phyloP scores from a whole-genome alignment of 2,113 vertebrate genomes.

The Megatriorchis doriae region DNA sequence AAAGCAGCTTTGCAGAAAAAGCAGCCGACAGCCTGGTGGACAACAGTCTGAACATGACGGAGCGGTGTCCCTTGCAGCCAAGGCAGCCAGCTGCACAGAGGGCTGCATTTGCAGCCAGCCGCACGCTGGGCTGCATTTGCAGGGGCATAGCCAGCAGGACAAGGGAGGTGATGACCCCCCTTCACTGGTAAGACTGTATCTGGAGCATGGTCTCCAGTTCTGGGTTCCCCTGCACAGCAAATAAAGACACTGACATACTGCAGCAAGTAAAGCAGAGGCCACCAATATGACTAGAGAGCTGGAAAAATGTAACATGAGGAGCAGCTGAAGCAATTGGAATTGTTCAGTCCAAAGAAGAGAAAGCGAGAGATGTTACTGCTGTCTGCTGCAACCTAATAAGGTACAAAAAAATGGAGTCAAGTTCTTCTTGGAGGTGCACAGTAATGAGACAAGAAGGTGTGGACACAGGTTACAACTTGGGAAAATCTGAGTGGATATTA shows the following conservation, averaged over 20 bases:
- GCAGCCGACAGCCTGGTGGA: neutral
- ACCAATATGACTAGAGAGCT: neutral
- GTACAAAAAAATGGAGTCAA: neutral
- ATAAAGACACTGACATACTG: neutral
- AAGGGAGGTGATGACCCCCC: neutral
- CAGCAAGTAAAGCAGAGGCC: neutral
- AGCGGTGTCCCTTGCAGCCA: neutral
- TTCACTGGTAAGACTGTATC: neutral
- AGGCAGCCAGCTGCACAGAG: neutral
- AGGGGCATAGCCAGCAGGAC: neutral
- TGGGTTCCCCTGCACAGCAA: neutral
- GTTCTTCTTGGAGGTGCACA: neutral
- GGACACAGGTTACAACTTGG: neutral
- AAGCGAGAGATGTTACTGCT: neutral
- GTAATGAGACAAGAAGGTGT: neutral
- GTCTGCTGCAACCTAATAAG: neutral
- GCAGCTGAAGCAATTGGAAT: neutral
- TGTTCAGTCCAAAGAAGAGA: neutral
- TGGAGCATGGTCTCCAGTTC: neutral
- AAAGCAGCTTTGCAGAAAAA: neutral
- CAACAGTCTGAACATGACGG: neutral
- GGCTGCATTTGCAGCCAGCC: neutral
- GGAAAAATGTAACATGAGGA: accelerated
- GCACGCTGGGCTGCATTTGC: neutral
- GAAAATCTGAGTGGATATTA: accelerated